Evolutionary conservation across 2,888 invertebrate genomes (phyloP), one percentile per base, ranked within the genome.

Genomic region (Slavum lentiscoides): DNA sequence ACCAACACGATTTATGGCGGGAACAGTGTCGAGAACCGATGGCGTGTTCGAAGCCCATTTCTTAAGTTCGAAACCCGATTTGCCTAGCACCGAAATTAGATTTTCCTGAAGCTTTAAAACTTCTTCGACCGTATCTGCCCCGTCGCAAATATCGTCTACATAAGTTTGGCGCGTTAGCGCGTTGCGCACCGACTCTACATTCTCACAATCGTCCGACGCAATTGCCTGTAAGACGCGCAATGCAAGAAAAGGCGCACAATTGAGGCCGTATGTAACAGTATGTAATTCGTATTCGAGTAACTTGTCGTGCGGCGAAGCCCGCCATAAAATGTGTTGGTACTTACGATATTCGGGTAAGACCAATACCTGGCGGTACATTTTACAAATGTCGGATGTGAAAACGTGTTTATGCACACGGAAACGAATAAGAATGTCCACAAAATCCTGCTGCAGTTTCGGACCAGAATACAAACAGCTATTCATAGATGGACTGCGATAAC

Each of bases 381-480:
- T 81, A 23, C 74, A 59, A 19, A 83, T 72, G 59, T 83, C 80
- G n/a, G 69, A 19, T 3, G 43, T 72, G 43, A 76, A 77, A 43
- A 55, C 53, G 17, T 59, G 21, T 9, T 19, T 15, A 66, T 73
- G 17, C 3, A 37, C 15, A 4, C 66, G 53, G 43, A 82, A 73
- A 6, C 64, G 21, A 15, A 19, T 67, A 0, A 76, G 21, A 30
- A 76, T 84, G 15, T 84, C 77, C 62, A 85, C 83, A 5, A 86
- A 81, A 30, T 85, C 85, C 8, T 84, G 83, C 74, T 86, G 85
- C 0, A 86, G 67, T 4, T 83, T 84, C 1, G 86, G 85, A 1
- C 86, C 86, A 0, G 84, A 83, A 74, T 83, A 81, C 21, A 85
- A 83, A 1, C 83, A 82, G 59, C 85, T 85, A 67, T 87, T 87